Conservation (phyloP, 2,888 invertebrate species). For the Gisinianus flammeolus region DNA sequence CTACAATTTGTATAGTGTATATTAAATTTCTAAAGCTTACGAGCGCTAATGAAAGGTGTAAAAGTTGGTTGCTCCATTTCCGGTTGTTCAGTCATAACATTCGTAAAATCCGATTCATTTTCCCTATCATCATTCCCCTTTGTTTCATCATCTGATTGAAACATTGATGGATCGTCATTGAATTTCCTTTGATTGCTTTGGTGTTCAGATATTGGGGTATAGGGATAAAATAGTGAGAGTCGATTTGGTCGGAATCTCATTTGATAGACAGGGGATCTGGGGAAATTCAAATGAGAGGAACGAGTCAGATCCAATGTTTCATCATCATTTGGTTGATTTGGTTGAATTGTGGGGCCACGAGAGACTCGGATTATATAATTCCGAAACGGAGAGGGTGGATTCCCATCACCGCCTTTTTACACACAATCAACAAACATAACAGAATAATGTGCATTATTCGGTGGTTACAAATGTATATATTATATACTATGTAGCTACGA, state of each 20-base stretch:
- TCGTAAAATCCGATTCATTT: background rate
- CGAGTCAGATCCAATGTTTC: background rate
- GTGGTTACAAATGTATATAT: too few species aligned
- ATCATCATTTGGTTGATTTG: background rate
- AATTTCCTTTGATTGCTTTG: too few species aligned
- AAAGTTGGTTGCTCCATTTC: constrained; percentile 18
- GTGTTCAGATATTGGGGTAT: background rate
- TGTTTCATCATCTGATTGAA: background rate
- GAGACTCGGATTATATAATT: background rate
- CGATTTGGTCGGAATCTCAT: constrained; percentile 15
- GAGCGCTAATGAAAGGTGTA: constrained; percentile 32
- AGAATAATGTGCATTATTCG: too few species aligned
- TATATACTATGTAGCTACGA: too few species aligned
- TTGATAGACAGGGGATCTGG: constrained; percentile 3
- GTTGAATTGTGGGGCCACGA: background rate
- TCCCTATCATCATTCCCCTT: background rate
- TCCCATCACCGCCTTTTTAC: constrained; percentile 17
- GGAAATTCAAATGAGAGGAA: background rate
- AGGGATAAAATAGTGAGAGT: background rate
- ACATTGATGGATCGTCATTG: background rate
- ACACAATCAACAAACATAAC: too few species aligned
- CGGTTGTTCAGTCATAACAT: background rate
- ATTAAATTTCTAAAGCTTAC: constrained; percentile 1
- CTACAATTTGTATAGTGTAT: too few species aligned
- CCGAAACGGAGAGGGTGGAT: background rate